Conservation (phyloP, 2,888 invertebrate species). For the Spicauda simplicius region DNA sequence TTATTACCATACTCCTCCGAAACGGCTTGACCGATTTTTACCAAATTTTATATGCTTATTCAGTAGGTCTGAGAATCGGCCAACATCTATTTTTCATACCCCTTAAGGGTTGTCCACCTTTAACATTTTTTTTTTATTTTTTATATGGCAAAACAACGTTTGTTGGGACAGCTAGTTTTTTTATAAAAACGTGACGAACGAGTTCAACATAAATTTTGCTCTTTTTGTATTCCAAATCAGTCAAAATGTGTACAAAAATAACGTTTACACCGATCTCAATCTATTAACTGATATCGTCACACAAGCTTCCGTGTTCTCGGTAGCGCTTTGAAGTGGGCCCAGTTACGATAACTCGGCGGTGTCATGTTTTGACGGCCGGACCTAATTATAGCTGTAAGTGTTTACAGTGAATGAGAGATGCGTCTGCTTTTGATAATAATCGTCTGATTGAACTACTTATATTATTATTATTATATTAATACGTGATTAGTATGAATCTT, state of each 20-base stretch:
- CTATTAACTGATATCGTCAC: conserved; percentile 20
- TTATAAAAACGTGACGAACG: background rate
- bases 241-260: conserved; percentile 1
- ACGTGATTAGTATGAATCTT: no score
- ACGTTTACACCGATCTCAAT: conserved; percentile 4
- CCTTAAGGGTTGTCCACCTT: no score
- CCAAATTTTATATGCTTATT: no score
- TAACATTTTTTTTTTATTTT: no score
- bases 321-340: conserved; percentile 57
- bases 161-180: no score
- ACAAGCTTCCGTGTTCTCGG: conserved; percentile 19
- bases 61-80: no score
- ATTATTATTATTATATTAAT: no score
- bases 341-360: conserved; percentile 52
- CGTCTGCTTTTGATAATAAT: background rate
- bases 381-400: conserved; percentile 43
- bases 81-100: no score
- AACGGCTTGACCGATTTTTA: no score
- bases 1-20: no score
- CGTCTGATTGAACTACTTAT: no score
- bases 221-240: background rate
- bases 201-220: background rate
- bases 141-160: no score
- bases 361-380: conserved; percentile 51
- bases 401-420: conserved; percentile 37